phyloP scores from a whole-genome alignment of 2,888 invertebrate genomes.

The Melolontha melolontha region DNA sequence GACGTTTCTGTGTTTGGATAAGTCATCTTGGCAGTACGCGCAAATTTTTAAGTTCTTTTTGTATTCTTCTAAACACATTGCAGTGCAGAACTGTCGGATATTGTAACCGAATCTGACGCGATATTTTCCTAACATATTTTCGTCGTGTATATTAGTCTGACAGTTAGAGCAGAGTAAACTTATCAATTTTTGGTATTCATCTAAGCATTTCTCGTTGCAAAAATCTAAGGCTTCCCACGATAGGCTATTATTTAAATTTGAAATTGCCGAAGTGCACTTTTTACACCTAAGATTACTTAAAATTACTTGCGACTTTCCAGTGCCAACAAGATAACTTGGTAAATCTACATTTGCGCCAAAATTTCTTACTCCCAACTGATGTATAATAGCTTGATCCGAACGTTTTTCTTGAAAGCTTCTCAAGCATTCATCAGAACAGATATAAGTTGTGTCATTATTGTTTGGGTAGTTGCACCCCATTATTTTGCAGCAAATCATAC shows the following conservation, averaged over 20 bases:
- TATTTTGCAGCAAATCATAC: no score
- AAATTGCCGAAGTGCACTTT: conserved; percentile 67
- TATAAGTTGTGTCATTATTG: no score
- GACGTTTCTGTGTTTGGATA: conserved; percentile 76
- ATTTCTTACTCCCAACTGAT: conserved; percentile 60
- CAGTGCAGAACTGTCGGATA: conserved; percentile 92
- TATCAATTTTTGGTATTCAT: conserved; percentile 80
- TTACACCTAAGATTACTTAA: background rate
- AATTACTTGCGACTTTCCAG: no score
- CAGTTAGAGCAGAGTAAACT: conserved; percentile 87
- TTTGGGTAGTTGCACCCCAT: no score
- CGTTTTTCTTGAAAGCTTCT: conserved; percentile 65
- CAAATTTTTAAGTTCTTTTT: conserved; percentile 92
- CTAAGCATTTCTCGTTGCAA: conserved; percentile 88
- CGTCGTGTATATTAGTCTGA: conserved; percentile 76
- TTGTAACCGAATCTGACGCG: conserved; percentile 94
- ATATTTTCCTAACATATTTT: conserved; percentile 86
- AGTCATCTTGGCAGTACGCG: conserved; percentile 92
- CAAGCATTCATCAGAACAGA: conserved; percentile 71
- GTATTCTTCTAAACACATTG: conserved; percentile 86
- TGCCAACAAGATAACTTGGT: no score
- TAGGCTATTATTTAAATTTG: conserved; percentile 19
- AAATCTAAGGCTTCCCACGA: conserved; percentile 96
- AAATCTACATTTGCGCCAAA: conserved; percentile 43
- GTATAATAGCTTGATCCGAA: conserved; percentile 61